These are phyloP conservation scores for Busseola fusca DNA, from an alignment of 2,888 invertebrate species.

Conservation along the genomic window DNA sequence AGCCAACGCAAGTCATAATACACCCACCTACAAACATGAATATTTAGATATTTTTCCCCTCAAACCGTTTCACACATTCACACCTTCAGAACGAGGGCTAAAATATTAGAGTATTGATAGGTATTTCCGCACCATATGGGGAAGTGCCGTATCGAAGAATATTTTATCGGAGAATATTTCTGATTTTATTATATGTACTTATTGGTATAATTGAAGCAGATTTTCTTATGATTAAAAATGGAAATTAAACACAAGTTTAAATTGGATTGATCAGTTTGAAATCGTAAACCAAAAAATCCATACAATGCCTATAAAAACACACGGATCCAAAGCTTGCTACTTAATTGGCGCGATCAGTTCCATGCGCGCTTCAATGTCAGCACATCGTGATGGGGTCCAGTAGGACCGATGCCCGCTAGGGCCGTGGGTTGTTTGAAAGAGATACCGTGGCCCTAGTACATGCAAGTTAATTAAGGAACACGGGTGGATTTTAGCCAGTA, in stretches of 20 bases:
- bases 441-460: no score
- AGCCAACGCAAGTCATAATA: slow-evolving; percentile 4
- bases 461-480: no score
- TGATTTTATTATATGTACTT: slow-evolving; percentile 9
- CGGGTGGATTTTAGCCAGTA: no score
- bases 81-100: slow-evolving; percentile 28
- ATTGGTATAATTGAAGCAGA: slow-evolving; percentile 5
- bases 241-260: no score
- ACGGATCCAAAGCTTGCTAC: no score
- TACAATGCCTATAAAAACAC: not conserved
- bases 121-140: slow-evolving; percentile 15
- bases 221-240: not conserved
- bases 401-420: no score
- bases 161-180: slow-evolving; percentile 13
- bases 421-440: no score
- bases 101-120: slow-evolving; percentile 47
- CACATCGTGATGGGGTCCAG: no score
- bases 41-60: slow-evolving; percentile 35
- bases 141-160: slow-evolving; percentile 11
- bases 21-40: slow-evolving; percentile 22
- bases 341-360: no score
- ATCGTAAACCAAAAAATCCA: not conserved
- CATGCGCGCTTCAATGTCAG: no score
- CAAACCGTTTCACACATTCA: slow-evolving; percentile 27
- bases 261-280: no score